phyloP scores from a whole-genome alignment of 2,888 invertebrate genomes.

The Napeogenes inachia region DNA sequence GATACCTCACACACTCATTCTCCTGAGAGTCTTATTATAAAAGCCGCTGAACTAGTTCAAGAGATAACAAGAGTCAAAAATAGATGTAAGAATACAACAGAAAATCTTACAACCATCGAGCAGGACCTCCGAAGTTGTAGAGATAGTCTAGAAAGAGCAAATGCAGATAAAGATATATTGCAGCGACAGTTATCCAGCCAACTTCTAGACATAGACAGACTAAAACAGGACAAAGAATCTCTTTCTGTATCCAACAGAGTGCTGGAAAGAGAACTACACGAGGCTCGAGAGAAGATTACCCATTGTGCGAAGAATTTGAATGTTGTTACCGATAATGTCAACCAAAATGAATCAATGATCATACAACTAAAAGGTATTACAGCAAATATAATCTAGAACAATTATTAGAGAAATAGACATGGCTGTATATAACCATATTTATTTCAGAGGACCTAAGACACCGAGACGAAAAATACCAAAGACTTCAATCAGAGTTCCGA shows the following conservation, averaged over 20 bases:
- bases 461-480: constrained; percentile 82
- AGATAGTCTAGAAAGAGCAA: constrained; percentile 80
- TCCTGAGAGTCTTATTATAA: constrained; percentile 84
- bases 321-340: constrained; percentile 81
- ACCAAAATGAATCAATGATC: constrained; percentile 82
- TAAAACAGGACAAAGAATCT: constrained; percentile 87
- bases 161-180: constrained; percentile 84
- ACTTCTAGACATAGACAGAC: constrained; percentile 82
- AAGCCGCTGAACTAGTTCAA: constrained; percentile 86
- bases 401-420: not conserved
- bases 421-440: not conserved
- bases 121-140: constrained; percentile 81
- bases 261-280: constrained; percentile 84
- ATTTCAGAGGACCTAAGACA: constrained; percentile 81
- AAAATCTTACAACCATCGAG: constrained; percentile 79
- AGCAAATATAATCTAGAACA: not conserved
- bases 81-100: constrained; percentile 77
- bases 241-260: constrained; percentile 84
- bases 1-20: constrained; percentile 80
- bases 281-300: constrained; percentile 81
- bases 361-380: constrained; percentile 80
- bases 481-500: constrained; percentile 81
- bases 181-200: constrained; percentile 85
- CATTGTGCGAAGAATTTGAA: constrained; percentile 81
- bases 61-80: constrained; percentile 82